Percentiles rank a stretch among this genome's conserved stretches.
Conservation (phyloP, 1,140 invertebrate genomes). For the Bombus picipes region DNA sequence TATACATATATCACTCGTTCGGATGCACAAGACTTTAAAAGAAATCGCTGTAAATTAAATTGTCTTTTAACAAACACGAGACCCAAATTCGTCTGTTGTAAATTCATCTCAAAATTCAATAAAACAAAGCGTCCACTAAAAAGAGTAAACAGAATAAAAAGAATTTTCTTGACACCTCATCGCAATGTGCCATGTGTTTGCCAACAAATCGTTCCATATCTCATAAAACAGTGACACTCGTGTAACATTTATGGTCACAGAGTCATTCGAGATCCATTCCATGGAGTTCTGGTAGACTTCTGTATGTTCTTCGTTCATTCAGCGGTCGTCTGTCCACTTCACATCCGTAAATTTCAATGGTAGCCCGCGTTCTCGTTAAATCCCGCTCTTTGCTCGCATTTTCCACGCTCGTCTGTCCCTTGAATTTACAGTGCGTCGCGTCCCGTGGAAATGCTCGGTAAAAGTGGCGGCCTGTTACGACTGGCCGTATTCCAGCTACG, state of each 20-base stretch:
- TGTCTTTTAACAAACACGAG: not conserved
- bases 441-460: not conserved
- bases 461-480: constrained; percentile 10
- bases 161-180: not conserved
- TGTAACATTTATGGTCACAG: not conserved
- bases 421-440: constrained; percentile 15
- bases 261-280: constrained; percentile 11
- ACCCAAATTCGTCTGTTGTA: not conserved
- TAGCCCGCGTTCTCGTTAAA: not conserved
- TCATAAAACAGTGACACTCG: not conserved
- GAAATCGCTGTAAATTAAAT: not conserved
- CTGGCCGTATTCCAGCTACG: constrained; percentile 21
- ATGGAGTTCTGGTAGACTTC: not conserved
- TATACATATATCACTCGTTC: not conserved
- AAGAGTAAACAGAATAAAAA: too few relatives aligned
- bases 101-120: not conserved
- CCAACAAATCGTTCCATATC: not conserved
- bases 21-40: not conserved
- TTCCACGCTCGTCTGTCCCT: not conserved
- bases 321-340: constrained; percentile 3
- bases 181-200: not conserved
- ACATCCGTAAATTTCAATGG: constrained; percentile 24
- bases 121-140: too few relatives aligned
- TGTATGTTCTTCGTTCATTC: constrained; percentile 15
- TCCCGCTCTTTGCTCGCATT: not conserved